Base-by-base conservation (phyloP, 2,888 invertebrate species). In the Polymixis lichenea region DNA sequence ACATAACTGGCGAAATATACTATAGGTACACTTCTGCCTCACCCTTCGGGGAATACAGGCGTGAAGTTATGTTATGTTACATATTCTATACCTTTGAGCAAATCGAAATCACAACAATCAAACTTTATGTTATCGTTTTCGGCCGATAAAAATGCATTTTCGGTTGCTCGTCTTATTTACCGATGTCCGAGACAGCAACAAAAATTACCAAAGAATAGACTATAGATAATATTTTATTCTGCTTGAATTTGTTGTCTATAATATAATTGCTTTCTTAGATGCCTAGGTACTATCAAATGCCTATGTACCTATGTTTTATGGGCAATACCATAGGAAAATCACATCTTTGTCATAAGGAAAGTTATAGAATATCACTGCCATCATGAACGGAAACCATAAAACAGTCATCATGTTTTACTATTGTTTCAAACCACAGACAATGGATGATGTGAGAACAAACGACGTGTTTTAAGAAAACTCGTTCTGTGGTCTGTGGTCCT, bases 341-440 rank as follows among this genome's bases (percentile, higher is more conserved):
- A 62, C 15, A 38, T 46, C 46, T 4, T 38, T 49, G 25, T 28
- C 32, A 2, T 38, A 70, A 38, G 32, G 17, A 68, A 65, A 72
- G 38, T n/a, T 66, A 17, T 22, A 22, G 53, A 68, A 62, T 28
- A 72, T 55, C 19, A 32, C 43, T 65, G 11, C 32, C 32, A 32
- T 62, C 32, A 13, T n/a, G 61, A 49, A 68, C 56, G 64, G 53
- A 32, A 56, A 64, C 32, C 55, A 71, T 72, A 72, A 80, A 70
- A 49, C 1, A 70, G 43, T 15, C 46, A 71, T 71, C 49, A 53
- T 51, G 19, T 74, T 72, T 71, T 60, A 78, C 65, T 73, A 69
- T 25, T 32, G 64, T 73, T 64, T 66, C 49, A n/a, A 68, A 72
- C 79, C 74, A 72, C 74, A 78, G 60, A 82, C 76, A 76, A 69